Evolutionary conservation across 2,113 vertebrate genomes (phyloP).

Genomic region (Clarias magur): DNA sequence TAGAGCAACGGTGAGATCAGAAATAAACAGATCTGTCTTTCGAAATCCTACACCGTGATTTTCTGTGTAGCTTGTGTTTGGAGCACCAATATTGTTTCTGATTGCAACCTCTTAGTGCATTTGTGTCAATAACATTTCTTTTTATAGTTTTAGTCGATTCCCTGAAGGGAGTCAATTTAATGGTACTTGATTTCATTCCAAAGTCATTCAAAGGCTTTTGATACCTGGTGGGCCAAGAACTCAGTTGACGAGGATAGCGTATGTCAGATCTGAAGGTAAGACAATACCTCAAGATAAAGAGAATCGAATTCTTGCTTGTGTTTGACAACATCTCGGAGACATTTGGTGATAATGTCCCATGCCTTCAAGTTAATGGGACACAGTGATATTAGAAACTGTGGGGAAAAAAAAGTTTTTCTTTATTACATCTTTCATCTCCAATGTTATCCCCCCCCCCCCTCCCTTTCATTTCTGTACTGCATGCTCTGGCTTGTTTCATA

Average conservation of each 20-base stretch:
- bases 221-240: slow-evolving; percentile 79
- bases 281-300: slow-evolving; percentile 19
- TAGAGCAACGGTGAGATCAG: background rate
- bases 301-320: background rate
- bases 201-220: slow-evolving; percentile 80
- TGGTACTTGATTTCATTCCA: slow-evolving; percentile 59
- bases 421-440: slow-evolving; percentile 39
- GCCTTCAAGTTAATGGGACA: slow-evolving; percentile 18
- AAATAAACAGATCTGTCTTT: slow-evolving; percentile 24
- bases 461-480: slow-evolving; percentile 29
- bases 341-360: slow-evolving; percentile 25
- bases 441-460: background rate
- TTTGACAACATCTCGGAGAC: slow-evolving; percentile 12
- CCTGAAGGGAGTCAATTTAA: slow-evolving; percentile 25
- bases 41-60: slow-evolving; percentile 20
- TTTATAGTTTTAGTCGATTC: slow-evolving; percentile 11
- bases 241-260: slow-evolving; percentile 77
- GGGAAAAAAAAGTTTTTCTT: slow-evolving; percentile 36
- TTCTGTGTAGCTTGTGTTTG: slow-evolving; percentile 7
- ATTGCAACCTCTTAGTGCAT: background rate
- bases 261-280: slow-evolving; percentile 84
- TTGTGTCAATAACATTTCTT: background rate
- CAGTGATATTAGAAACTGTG: slow-evolving; percentile 45
- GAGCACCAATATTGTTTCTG: background rate
- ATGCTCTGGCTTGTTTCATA: slow-evolving; percentile 41